Base-by-base conservation (phyloP, 37 sponge, comb jelly and placozoan genomes). In the Diacarnus erythraeanus region DNA sequence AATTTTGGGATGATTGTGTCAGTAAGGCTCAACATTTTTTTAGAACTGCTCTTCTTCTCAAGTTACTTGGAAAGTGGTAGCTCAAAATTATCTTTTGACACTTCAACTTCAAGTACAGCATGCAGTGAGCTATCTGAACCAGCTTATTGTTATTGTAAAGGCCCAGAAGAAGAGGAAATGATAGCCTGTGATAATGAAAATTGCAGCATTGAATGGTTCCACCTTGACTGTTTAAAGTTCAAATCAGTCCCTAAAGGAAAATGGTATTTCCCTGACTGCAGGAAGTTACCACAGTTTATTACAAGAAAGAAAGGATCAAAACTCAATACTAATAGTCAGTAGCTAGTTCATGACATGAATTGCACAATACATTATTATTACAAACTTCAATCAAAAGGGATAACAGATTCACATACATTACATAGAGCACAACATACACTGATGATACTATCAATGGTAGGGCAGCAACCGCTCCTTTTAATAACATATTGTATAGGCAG, bases 161-260 rank as follows among this genome's bases (percentile, higher is more conserved):
- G 31, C 10, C 27, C 33, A 15, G 60, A 80, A 25, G 51, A 57
- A 34, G 86, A 30, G 29, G 77, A 84, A 47, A 78, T 86, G 87
- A 57, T 86, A 3, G 42, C 27, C 23, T 88, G 83, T 72, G 83
- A 76, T 51, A 64, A 36, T 41, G 15, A 10, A 39, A 9, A 41
- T 36, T 87, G 88, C 57, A 29, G 4, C 27, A 87, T 80, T 54
- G 68, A 83, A 57, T 88, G 78, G 83, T 82, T 88, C 38, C 88
- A 88, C 42, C 35, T 60, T 8, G 25, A 54, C 0, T 88, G 88
- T 74, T 64, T 88, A 5, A 33, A 81, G 44, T 27, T 81, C 9
- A 76, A 59, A 23, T 26, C 22, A 36, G 47, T 88, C 20, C 88
- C 88, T 31, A 88, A 88, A 68, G 88, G n/a, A n/a, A n/a, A n/a